phyloP scores from a whole-genome alignment of 64 coral and sea anemone species.

The Astreopora myriophthalma region DNA sequence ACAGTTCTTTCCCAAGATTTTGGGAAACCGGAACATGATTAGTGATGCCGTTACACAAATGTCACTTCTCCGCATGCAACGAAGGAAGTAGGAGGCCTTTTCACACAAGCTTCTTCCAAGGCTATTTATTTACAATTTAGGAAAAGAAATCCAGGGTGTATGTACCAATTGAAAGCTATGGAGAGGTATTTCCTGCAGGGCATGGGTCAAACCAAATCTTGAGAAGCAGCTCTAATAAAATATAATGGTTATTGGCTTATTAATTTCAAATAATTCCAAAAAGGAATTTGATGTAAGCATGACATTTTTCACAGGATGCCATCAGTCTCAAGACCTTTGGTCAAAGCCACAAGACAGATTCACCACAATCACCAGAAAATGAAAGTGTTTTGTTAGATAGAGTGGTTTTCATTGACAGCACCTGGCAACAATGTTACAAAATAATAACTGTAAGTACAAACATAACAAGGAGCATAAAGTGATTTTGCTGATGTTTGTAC shows the following conservation, averaged over 20 bases:
- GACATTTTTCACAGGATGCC: neutral
- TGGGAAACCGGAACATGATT: neutral
- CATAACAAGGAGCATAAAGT: neutral
- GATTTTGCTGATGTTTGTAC: no score
- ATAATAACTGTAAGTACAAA: constrained; percentile 82
- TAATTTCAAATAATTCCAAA: no score
- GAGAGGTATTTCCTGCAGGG: no score
- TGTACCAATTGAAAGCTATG: no score
- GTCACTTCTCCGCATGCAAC: neutral
- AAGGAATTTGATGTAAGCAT: neutral
- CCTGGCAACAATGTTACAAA: constrained; percentile 84
- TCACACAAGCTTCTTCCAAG: neutral
- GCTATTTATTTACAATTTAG: no score
- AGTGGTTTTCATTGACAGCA: constrained; percentile 92
- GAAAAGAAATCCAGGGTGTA: no score
- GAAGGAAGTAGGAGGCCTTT: neutral
- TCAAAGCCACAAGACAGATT: constrained; percentile 14
- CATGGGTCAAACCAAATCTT: no score
- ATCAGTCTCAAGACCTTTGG: constrained; percentile 5
- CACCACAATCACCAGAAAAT: neutral
- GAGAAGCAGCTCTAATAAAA: no score
- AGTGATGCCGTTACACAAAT: neutral
- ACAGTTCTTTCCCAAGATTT: neutral
- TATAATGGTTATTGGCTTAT: no score
- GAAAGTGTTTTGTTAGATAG: constrained; percentile 19